Conservation (phyloP, 2,113 vertebrate species). For the Psammodynastes pulverulentus region DNA sequence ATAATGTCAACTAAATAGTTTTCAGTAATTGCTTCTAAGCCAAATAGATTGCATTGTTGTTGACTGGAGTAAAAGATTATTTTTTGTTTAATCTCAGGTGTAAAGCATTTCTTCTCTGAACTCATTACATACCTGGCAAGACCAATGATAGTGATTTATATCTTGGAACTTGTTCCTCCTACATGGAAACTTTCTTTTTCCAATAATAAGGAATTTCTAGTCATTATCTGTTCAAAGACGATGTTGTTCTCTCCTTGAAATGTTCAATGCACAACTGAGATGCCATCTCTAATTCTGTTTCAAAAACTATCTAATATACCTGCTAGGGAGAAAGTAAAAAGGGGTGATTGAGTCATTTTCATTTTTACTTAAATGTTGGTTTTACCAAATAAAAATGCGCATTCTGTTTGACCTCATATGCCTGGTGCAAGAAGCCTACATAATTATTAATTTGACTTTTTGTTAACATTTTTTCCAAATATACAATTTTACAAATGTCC, state of each 20-base stretch:
- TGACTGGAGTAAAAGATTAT: background rate
- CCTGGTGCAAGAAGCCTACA: background rate
- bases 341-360: background rate
- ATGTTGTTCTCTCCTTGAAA: background rate
- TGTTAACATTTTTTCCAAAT: background rate
- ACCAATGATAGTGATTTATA: constrained; percentile 28
- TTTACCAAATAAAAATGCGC: background rate
- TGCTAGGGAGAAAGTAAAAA: background rate
- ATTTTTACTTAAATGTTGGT: background rate
- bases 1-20: constrained; percentile 9
- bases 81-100: background rate
- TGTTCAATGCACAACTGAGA: background rate
- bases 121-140: constrained; percentile 25
- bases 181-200: constrained; percentile 5
- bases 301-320: background rate
- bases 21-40: background rate
- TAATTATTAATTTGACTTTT: background rate
- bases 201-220: background rate
- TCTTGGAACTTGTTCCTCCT: constrained; percentile 15
- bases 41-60: background rate
- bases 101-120: constrained; percentile 17
- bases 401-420: background rate
- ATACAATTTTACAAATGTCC: background rate
- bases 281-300: background rate
- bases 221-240: background rate